phyloP scores from a whole-genome alignment of 1,140 invertebrate genomes.

The Bacillus rossius region DNA sequence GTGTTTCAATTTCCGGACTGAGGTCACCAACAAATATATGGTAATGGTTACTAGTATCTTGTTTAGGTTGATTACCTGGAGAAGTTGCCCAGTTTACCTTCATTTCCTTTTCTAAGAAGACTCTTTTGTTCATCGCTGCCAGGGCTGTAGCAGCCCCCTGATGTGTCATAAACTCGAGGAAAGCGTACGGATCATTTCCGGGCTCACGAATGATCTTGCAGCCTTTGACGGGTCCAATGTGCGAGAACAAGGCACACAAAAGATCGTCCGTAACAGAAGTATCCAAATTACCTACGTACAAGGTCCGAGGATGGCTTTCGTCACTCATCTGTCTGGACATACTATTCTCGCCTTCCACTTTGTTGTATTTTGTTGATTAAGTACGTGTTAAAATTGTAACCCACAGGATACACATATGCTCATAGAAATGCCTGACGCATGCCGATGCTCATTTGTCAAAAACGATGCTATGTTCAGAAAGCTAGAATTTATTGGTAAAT shows the following conservation, averaged over 20 bases:
- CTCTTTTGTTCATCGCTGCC: conserved; percentile 95
- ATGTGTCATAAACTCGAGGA: conserved; percentile 95
- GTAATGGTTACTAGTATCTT: conserved; percentile 97
- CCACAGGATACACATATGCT: conserved; percentile 18
- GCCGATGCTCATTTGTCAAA: conserved; percentile 10
- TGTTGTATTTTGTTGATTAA: conserved; percentile 8
- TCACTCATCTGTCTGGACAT: conserved; percentile 47
- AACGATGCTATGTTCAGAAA: conserved; percentile 9
- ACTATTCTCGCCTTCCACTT: conserved; percentile 4
- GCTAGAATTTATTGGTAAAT: too few relatives aligned
- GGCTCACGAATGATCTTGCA: conserved; percentile 98
- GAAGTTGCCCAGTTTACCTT: conserved; percentile 99
- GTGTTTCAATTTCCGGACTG: conserved; percentile 97
- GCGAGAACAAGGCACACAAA: conserved; percentile 87
- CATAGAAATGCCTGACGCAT: conserved; percentile 15
- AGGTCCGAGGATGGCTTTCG: conserved; percentile 80
- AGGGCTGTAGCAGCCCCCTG: conserved; percentile 88
- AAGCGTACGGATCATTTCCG: conserved; percentile 96
- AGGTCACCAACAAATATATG: conserved; percentile 99
- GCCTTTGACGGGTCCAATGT: conserved; percentile 93
- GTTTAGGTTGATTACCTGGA: conserved; percentile 95
- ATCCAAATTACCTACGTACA: conserved; percentile 97
- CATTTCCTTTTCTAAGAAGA: conserved; percentile 96
- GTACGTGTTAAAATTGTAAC: conserved; percentile 1
- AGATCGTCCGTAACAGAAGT: conserved; percentile 88